Evolutionary conservation across 2,797 vertebrate species (phyloP).

Genomic region (Poeciliopsis gracilis): DNA sequence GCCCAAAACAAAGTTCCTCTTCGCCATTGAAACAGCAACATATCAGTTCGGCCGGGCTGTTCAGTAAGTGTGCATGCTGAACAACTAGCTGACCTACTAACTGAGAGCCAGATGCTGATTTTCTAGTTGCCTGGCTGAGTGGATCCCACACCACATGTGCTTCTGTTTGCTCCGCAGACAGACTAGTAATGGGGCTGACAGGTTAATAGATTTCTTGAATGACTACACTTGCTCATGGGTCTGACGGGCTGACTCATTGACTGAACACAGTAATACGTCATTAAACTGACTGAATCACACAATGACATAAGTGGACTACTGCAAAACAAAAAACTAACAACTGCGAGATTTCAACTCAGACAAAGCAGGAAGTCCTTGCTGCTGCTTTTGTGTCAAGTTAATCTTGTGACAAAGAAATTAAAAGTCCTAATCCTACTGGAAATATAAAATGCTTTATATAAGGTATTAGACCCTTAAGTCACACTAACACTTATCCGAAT

Average conservation of each 20-base stretch:
- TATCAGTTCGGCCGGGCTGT: neutral
- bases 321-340: slow-evolving; percentile 27
- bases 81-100: slow-evolving; percentile 17
- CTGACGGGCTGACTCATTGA: slow-evolving; percentile 53
- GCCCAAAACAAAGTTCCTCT: slow-evolving; percentile 26
- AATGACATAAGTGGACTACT: slow-evolving; percentile 47
- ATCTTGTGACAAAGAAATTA: slow-evolving; percentile 2
- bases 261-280: slow-evolving; percentile 45
- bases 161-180: slow-evolving; percentile 13
- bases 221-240: slow-evolving; percentile 26
- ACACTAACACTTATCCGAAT: neutral
- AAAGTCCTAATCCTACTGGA: neutral
- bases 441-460: neutral
- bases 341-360: slow-evolving; percentile 15
- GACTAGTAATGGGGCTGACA: slow-evolving; percentile 12
- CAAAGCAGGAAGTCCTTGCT: slow-evolving; percentile 11
- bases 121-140: slow-evolving; percentile 1
- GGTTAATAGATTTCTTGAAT: slow-evolving; percentile 42
- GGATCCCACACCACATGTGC: neutral
- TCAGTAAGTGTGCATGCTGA: neutral
- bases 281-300: slow-evolving; percentile 63
- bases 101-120: slow-evolving; percentile 20
- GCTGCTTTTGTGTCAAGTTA: slow-evolving; percentile 14
- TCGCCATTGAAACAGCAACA: slow-evolving; percentile 17
- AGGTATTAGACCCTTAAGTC: neutral